Conservation (phyloP, 2,888 invertebrate species). For the Erebia ligea region DNA sequence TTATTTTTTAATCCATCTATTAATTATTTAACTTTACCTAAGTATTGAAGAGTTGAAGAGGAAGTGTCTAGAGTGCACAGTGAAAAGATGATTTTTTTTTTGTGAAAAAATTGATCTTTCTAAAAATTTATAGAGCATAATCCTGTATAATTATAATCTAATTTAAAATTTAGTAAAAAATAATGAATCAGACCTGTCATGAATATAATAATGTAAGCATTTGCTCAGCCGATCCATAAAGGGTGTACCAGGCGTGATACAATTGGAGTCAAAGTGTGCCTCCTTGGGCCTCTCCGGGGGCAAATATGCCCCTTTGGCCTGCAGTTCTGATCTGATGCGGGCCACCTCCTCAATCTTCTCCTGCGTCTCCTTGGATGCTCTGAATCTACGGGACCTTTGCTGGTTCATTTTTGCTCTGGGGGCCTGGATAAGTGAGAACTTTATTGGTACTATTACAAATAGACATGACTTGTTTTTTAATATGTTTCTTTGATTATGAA, state of each 20-base stretch:
- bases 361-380: slow-evolving; percentile 96
- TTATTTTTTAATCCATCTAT: too few species aligned
- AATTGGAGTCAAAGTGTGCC: slow-evolving; percentile 99
- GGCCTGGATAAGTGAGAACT: slow-evolving; percentile 80
- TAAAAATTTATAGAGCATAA: too few species aligned
- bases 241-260: slow-evolving; percentile 99
- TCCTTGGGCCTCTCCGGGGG: slow-evolving; percentile 95
- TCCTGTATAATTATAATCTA: too few species aligned
- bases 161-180: too few species aligned
- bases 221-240: slow-evolving; percentile 96
- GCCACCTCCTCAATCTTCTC: slow-evolving; percentile 95
- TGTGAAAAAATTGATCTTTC: too few species aligned
- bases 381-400: slow-evolving; percentile 97
- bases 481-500: too few species aligned
- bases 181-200: slow-evolving; percentile 83
- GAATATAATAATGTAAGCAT: slow-evolving; percentile 93
- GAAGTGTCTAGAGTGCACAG: too few species aligned
- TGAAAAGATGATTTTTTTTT: too few species aligned
- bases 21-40: too few species aligned
- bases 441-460: too few species aligned
- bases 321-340: slow-evolving; percentile 89
- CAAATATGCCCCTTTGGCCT: slow-evolving; percentile 87
- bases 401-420: slow-evolving; percentile 99
- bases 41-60: too few species aligned
- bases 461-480: neutral